Percentiles rank a stretch among this genome's conserved stretches.
Conservation (phyloP, 2,888 invertebrate species). For the Griposia aprilina region DNA sequence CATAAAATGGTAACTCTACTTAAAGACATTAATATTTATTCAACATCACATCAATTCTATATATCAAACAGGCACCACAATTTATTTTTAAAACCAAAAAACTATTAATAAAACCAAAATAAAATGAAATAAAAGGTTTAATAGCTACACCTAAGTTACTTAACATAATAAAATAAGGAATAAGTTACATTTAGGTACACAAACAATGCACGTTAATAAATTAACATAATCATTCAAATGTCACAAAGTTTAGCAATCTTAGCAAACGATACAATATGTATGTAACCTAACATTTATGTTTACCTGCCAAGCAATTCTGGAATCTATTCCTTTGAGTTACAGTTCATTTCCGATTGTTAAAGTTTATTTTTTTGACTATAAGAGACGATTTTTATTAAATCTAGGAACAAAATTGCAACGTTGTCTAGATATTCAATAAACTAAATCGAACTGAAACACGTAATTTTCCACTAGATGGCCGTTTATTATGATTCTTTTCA, state of each 20-base stretch:
- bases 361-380: neutral
- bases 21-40: conserved; percentile 10
- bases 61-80: conserved; percentile 42
- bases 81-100: conserved; percentile 3
- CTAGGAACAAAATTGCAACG: neutral
- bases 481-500: conserved; percentile 5
- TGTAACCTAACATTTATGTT: conserved; percentile 10
- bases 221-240: conserved; percentile 8
- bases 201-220: conserved; percentile 33
- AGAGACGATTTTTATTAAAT: neutral
- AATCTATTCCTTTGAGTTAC: conserved; percentile 5
- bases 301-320: conserved; percentile 16
- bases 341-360: conserved; percentile 14
- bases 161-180: conserved; percentile 53
- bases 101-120: conserved; percentile 34
- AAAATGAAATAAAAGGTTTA: conserved; percentile 58
- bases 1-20: conserved; percentile 12
- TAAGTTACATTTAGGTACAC: conserved; percentile 50
- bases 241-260: conserved; percentile 5
- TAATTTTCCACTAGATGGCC: neutral
- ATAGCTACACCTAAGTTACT: conserved; percentile 61
- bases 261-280: conserved; percentile 4
- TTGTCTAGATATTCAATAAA: neutral
- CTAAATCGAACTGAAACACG: conserved; percentile 10
- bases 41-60: conserved; percentile 37